Percentiles rank a stretch among this genome's conserved stretches.
Conservation (phyloP, 2,797 vertebrate genomes). For the Furcifer pardalis region DNA sequence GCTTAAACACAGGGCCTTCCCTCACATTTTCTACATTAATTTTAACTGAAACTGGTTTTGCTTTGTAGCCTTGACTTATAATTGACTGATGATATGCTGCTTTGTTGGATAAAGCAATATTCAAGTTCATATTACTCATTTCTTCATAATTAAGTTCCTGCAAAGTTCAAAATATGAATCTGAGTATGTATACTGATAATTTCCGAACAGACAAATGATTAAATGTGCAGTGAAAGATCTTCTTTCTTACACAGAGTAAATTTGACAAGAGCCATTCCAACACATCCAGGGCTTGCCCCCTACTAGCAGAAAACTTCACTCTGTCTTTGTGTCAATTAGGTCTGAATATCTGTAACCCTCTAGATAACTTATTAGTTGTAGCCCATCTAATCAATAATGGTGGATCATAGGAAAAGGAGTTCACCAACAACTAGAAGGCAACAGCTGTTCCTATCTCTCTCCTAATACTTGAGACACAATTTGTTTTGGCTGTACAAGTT, state of each 20-base stretch:
- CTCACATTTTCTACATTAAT: slow-evolving; percentile 85
- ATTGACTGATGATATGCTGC: slow-evolving; percentile 84
- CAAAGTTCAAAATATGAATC: background rate
- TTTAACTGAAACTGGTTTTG: slow-evolving; percentile 78
- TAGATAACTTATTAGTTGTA: background rate
- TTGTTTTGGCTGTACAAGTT: background rate
- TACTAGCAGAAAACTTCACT: background rate
- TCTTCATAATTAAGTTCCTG: slow-evolving; percentile 89
- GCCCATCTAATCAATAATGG: background rate
- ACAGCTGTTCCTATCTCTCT: background rate
- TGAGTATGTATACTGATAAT: background rate
- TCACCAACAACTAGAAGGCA: background rate
- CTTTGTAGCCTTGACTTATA: slow-evolving; percentile 49
- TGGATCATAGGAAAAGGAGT: background rate
- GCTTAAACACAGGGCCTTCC: slow-evolving; percentile 83
- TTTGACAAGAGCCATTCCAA: background rate
- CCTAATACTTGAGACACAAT: background rate
- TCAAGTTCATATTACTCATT: slow-evolving; percentile 80
- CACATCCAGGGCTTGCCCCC: too few species aligned
- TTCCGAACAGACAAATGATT: background rate
- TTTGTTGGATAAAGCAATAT: slow-evolving; percentile 85
- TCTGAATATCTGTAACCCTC: background rate
- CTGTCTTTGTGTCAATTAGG: too few species aligned
- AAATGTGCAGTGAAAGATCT: background rate
- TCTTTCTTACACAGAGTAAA: background rate